A percentile compares a stretch with the other conserved stretches of the same genome.
Conservation (phyloP, 2,797 vertebrate genomes). For the Malurus leucopterus region DNA sequence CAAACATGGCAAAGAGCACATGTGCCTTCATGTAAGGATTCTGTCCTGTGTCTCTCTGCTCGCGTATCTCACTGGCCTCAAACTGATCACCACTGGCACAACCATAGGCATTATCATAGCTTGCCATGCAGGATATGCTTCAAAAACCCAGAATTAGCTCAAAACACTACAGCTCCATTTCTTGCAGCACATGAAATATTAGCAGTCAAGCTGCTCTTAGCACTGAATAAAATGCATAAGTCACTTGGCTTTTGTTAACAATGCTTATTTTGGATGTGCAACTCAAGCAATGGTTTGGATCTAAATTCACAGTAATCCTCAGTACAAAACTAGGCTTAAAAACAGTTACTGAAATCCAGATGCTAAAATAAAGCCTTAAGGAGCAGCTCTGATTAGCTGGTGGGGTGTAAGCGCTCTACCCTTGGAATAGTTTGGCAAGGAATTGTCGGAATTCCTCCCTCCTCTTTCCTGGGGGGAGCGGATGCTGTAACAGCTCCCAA, state of each 20-base stretch:
- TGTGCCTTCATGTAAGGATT: neutral
- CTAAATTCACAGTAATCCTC: constrained; percentile 35
- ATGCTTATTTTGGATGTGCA: constrained; percentile 49
- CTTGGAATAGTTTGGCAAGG: constrained; percentile 40
- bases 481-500: constrained; percentile 5
- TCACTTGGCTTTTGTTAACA: constrained; percentile 43
- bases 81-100: neutral
- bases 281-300: constrained; percentile 37
- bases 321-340: constrained; percentile 39
- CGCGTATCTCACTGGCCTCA: neutral
- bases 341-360: constrained; percentile 39
- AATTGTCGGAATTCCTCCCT: constrained; percentile 31
- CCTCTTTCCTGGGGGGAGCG: constrained; percentile 18
- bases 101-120: neutral
- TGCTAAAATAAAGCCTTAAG: constrained; percentile 47
- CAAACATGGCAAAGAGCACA: neutral
- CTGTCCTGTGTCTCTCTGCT: neutral
- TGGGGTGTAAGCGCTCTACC: constrained; percentile 15
- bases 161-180: neutral
- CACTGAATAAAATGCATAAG: constrained; percentile 22
- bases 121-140: neutral
- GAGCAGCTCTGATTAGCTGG: constrained; percentile 11
- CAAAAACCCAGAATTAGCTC: neutral
- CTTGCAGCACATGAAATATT: constrained; percentile 15
- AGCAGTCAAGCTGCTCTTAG: constrained; percentile 31